Percentiles rank a stretch among this genome's conserved stretches.
Conservation (phyloP, 2,113 vertebrate genomes). For the Calypte anna region DNA sequence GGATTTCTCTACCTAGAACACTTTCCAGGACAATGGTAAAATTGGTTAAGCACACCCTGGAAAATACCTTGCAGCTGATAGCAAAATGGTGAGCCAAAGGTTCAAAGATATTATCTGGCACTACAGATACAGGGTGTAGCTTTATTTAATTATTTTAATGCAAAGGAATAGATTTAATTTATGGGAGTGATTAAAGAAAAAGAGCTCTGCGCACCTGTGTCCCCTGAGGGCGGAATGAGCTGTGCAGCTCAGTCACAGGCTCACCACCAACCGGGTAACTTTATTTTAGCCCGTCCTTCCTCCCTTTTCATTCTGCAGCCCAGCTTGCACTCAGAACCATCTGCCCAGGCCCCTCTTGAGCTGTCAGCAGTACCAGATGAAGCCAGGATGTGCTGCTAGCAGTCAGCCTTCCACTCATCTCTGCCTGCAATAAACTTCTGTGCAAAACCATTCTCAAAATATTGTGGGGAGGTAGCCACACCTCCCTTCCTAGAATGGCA, state of each 20-base stretch:
- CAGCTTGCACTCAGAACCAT: background rate
- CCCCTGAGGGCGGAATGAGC: constrained; percentile 75
- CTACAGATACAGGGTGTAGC: constrained; percentile 72
- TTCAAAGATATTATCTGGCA: constrained; percentile 79
- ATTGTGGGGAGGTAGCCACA: background rate
- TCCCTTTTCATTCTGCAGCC: constrained; percentile 5
- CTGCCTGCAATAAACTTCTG: background rate
- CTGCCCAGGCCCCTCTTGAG: background rate
- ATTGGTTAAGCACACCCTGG: constrained; percentile 73
- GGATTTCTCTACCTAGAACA: constrained; percentile 67
- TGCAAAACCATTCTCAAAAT: background rate
- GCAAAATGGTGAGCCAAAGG: constrained; percentile 75
- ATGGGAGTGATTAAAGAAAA: constrained; percentile 82
- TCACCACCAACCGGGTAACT: constrained; percentile 55
- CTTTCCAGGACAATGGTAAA: constrained; percentile 65
- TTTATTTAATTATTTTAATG: constrained; percentile 81
- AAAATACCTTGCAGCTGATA: constrained; percentile 79
- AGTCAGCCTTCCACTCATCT: background rate
- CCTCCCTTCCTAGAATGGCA: background rate
- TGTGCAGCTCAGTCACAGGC: constrained; percentile 66
- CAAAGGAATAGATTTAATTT: constrained; percentile 80
- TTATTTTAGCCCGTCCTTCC: constrained; percentile 47
- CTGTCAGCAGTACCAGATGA: background rate
- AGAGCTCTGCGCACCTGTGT: constrained; percentile 78
- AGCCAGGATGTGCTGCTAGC: background rate